Conservation (phyloP, 2,888 invertebrate species). For the Rosalia funebris region DNA sequence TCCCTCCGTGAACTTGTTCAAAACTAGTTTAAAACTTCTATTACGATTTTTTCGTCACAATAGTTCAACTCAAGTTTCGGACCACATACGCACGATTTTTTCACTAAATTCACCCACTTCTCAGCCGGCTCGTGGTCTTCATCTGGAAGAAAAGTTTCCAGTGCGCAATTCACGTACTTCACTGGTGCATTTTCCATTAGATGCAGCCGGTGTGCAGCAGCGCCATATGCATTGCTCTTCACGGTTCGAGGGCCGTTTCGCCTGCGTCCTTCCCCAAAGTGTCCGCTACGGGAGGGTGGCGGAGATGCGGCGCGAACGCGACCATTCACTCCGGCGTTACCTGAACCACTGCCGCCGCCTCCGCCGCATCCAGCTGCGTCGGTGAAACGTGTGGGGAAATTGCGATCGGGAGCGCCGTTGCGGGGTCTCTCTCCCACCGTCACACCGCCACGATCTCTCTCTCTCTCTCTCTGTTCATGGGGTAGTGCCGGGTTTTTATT, state of each 20-base stretch:
- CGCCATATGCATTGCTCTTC: constrained; percentile 15
- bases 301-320: constrained; percentile 30
- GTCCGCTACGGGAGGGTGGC: too few relatives aligned
- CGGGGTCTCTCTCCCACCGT: not conserved
- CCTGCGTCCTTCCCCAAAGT: not conserved
- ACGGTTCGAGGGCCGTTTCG: constrained; percentile 22
- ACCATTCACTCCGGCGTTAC: constrained; percentile 39
- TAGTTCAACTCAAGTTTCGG: too few relatives aligned
- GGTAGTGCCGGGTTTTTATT: not conserved
- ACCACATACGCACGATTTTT: too few relatives aligned
- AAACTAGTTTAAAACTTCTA: too few relatives aligned
- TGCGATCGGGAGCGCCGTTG: constrained; percentile 21
- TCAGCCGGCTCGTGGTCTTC: too few relatives aligned
- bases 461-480: not conserved
- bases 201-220: not conserved
- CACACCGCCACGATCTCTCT: constrained; percentile 8
- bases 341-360: constrained; percentile 45
- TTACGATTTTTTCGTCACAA: too few relatives aligned
- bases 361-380: constrained; percentile 29
- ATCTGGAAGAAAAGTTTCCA: constrained; percentile 8
- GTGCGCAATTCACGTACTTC: constrained; percentile 1
- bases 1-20: too few relatives aligned
- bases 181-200: not conserved
- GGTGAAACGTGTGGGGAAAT: constrained; percentile 20
- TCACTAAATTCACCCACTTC: too few relatives aligned